Evolutionary conservation across 2,113 vertebrate species (phyloP).

Genomic region (Poeciliopsis prolifica): DNA sequence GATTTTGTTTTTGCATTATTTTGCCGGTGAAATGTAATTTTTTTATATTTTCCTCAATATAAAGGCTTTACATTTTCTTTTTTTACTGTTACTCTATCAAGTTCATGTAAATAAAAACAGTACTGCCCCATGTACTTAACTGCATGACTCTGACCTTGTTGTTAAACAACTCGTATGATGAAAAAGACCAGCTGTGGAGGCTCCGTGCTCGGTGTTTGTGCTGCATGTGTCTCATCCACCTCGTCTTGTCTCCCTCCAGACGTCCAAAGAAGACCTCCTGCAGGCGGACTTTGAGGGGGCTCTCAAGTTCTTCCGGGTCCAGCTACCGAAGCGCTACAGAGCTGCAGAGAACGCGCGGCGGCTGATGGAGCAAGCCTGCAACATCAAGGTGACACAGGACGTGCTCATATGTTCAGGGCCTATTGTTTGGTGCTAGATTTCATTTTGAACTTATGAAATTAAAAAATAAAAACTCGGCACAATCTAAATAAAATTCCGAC

Average conservation of each 20-base stretch:
- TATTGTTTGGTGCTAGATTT: background rate
- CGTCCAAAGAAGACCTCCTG: conserved; percentile 97
- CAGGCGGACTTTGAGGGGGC: conserved; percentile 99
- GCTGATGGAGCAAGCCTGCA: conserved; percentile 98
- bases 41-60: background rate
- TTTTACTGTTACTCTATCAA: background rate
- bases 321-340: conserved; percentile 96
- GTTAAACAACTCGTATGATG: background rate
- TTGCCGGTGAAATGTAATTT: background rate
- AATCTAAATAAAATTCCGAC: background rate
- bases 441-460: background rate
- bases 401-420: background rate
- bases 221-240: background rate
- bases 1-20: no score
- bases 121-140: background rate
- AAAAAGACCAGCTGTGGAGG: background rate
- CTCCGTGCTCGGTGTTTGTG: background rate
- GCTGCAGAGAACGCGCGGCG: conserved; percentile 96
- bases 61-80: background rate
- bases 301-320: conserved; percentile 98
- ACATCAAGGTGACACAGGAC: conserved; percentile 90
- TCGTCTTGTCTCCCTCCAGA: conserved; percentile 76
- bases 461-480: background rate
- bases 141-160: background rate
- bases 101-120: background rate